Conservation (phyloP, 2,113 vertebrate species). For the Antigone vipio region DNA sequence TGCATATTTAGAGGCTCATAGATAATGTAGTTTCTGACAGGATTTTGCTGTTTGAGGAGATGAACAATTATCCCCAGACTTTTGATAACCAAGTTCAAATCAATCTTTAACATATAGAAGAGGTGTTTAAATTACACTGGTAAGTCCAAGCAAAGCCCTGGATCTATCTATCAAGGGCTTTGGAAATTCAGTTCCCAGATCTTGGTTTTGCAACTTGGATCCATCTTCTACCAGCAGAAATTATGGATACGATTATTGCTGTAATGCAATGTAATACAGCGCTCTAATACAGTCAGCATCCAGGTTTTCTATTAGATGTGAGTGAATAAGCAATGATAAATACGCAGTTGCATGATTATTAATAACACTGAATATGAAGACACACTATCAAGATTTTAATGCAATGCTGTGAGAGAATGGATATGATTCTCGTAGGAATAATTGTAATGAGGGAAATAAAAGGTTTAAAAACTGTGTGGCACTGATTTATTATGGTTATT, state of each 20-base stretch:
- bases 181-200: background rate
- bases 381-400: background rate
- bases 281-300: background rate
- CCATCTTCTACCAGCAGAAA: background rate
- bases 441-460: background rate
- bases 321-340: background rate
- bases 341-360: background rate
- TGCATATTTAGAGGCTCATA: background rate
- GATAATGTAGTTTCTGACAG: background rate
- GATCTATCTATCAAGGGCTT: background rate
- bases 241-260: background rate
- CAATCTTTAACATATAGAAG: background rate
- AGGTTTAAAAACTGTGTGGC: background rate
- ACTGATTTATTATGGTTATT: background rate
- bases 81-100: background rate
- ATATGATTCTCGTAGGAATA: background rate
- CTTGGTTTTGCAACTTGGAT: background rate
- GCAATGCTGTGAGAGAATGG: background rate
- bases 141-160: background rate
- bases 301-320: background rate
- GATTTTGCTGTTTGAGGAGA: background rate
- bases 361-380: background rate
- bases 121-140: background rate
- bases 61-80: background rate
- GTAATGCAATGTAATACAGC: background rate